Evolutionary conservation across 2,797 vertebrate species (phyloP), one percentile per base, ranked within the genome.

Genomic region (Orientallactaga sibirica): DNA sequence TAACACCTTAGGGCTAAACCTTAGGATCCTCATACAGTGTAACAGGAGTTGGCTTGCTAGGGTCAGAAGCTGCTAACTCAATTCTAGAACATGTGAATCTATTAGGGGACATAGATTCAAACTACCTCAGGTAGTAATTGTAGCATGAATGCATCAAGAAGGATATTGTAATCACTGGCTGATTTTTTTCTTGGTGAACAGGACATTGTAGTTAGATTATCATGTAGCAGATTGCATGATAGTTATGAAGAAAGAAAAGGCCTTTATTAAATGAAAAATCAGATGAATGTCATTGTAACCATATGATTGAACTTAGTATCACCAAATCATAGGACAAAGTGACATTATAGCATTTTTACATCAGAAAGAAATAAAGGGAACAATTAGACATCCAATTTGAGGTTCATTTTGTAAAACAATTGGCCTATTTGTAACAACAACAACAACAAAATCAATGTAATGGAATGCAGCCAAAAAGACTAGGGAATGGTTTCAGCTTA

Each of bases 371-470:
- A 55, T 29, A 19, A 88, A 66, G 10, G 75, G 88, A 91, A 41
- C 25, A 88, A 55, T 81, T 90, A 94, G 75, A 84, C 2, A 70
- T 88, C n/a, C 73, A 80, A 79, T 80, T 80, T 58, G 71, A 68
- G 11, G 27, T 22, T 71, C 37, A 88, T 81, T 88, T 61, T 92
- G 6, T 67, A 74, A 85, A 88, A 58, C 20, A 55, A 24, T 3
- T 80, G 18, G 5, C 41, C 64, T 81, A 11, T 9, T 77, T 37
- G 33, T 37, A 48, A 48, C 8, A 9, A 48, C 48, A 58, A 16
- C 55, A 55, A 55, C 76, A 37, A 83, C 86, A 90, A 62, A 19
- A 25, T 84, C 9, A 87, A 67, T 79, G 16, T 55, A 70, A 62
- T 90, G 7, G 80, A 90, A 87, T 22, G 18, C 1, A 93, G 22